phyloP scores from a whole-genome alignment of 2,888 invertebrate genomes.

The Baccha elongata region DNA sequence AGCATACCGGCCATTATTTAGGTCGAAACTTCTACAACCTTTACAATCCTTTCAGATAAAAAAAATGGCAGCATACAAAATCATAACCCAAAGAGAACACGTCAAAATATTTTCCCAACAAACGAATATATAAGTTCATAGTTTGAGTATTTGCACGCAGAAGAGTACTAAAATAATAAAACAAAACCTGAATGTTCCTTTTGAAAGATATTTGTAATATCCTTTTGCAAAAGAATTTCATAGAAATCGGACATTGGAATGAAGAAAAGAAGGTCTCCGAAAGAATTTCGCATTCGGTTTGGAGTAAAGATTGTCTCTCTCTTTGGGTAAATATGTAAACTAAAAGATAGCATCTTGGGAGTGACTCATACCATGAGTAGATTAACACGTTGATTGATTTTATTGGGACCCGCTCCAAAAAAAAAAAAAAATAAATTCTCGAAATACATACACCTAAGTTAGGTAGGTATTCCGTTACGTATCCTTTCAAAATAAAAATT shows the following conservation, averaged over 20 bases:
- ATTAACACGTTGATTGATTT: constrained; percentile 57
- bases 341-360: no score
- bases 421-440: constrained; percentile 33
- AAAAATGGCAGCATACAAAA: constrained; percentile 18
- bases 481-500: constrained; percentile 23
- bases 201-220: constrained; percentile 18
- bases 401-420: constrained; percentile 23
- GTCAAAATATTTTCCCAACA: constrained; percentile 73
- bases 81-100: constrained; percentile 44
- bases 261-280: constrained; percentile 23
- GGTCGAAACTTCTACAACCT: constrained; percentile 30
- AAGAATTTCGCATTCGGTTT: constrained; percentile 51
- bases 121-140: no score
- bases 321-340: no score
- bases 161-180: constrained; percentile 21
- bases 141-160: constrained; percentile 48
- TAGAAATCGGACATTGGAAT: constrained; percentile 36
- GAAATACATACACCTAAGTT: no score
- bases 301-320: constrained; percentile 30
- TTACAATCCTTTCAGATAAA: constrained; percentile 5
- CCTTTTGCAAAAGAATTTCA: constrained; percentile 45
- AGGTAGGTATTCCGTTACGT: constrained; percentile 51
- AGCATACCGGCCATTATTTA: constrained; percentile 1
- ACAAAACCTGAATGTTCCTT: constrained; percentile 51
- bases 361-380: constrained; percentile 9